Evolutionary conservation across 2,113 vertebrate genomes (phyloP), one percentile per base, ranked within the genome.

Genomic region (Prochilodus magdalenae): DNA sequence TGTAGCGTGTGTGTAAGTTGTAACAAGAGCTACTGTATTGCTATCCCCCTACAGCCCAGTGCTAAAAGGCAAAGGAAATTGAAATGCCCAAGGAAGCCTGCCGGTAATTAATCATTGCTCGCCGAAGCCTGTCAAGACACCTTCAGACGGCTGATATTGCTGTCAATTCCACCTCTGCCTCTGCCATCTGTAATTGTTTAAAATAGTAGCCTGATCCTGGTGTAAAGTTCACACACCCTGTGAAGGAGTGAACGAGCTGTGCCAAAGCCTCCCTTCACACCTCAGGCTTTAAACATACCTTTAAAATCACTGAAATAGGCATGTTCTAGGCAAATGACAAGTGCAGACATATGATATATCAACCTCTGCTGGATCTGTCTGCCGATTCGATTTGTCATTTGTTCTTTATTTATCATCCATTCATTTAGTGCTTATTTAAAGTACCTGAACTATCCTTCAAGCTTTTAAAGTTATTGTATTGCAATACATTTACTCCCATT

Each of bases 21-120:
- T 93, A 97, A 96, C 90, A 92, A 88, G 91, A 94, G 93, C 92
- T 92, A 91, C 90, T 87, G 94, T 94, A 93, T 91, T 89, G 88
- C 90, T 89, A 91, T 94, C 91, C 94, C 91, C 90, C 90, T 90
- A 73, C 76, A 90, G 93, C 93, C 81, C 86, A 78, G 87, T 93
- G 91, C 91, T 89, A 93, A 90, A 86, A 91, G 92, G 90, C 87
- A 92, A 91, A 96, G 96, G 96, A 99, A 98, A 94, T 94, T 94
- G 94, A 94, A 96, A 93, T 84, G 92, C 94, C 91, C 89, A 88
- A 87, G 90, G 95, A 93, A 94, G 89, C 90, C 91, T 90, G 59
- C 0, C 86, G 85, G 97, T 96, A 97, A 99, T 99, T 98, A 99
- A 99, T 98, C 98, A 99, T 96, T 81, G 87, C 88, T 91, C 88